These are phyloP conservation scores for Ceryle rudis DNA, from an alignment of 2,797 vertebrate species.

Conservation along the genomic window DNA sequence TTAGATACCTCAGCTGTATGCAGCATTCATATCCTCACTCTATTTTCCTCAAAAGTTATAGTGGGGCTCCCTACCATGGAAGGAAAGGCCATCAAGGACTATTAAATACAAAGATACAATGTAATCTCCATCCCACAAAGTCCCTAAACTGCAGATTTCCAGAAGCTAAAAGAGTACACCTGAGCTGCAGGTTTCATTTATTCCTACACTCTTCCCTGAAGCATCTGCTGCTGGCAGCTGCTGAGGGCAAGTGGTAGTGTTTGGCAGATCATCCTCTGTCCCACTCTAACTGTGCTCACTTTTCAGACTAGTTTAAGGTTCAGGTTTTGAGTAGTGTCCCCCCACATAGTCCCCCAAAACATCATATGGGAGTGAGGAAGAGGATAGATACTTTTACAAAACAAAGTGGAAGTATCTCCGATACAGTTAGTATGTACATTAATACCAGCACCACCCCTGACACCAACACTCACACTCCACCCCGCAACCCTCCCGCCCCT, in stretches of 20 bases:
- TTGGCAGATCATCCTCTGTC: neutral
- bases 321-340: neutral
- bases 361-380: accelerated
- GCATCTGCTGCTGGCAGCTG: neutral
- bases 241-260: accelerated
- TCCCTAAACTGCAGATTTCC: neutral
- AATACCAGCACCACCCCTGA: neutral
- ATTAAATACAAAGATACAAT: neutral
- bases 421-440: neutral
- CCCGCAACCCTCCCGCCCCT: too few species aligned
- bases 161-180: neutral
- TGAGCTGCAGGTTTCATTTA: neutral
- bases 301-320: neutral
- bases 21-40: neutral
- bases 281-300: neutral
- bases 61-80: neutral
- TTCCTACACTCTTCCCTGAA: neutral
- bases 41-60: neutral
- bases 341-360: neutral
- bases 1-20: neutral
- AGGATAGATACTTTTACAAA: neutral
- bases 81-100: neutral
- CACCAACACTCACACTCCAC: too few species aligned
- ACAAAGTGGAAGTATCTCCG: neutral
- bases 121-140: neutral